phyloP scores from a whole-genome alignment of 2,888 invertebrate species.

The Gandaritis pyraliata region DNA sequence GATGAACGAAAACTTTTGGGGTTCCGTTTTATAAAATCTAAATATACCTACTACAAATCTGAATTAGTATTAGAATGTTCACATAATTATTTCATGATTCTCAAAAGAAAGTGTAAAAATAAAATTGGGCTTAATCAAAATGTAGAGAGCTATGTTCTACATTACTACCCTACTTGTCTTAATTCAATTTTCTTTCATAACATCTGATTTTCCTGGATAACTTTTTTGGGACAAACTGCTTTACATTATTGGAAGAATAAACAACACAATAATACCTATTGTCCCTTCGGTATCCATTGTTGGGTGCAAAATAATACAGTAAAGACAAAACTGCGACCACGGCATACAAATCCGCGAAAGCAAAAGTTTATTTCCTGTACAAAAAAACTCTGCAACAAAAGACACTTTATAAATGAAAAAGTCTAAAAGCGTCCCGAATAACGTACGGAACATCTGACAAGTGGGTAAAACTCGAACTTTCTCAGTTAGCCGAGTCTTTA shows the following conservation, averaged over 20 bases:
- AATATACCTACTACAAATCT: not conserved
- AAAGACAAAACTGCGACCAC: constrained; percentile 23
- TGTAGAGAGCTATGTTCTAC: too few relatives aligned
- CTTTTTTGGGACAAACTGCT: not conserved
- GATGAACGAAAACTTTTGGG: constrained; percentile 3
- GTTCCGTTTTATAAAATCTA: constrained; percentile 4
- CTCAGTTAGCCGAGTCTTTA: constrained; percentile 37
- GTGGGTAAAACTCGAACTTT: constrained; percentile 35
- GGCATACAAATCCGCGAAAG: constrained; percentile 20
- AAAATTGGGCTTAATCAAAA: too few relatives aligned
- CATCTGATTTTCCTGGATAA: not conserved
- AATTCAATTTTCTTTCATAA: not conserved
- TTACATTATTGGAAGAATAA: constrained; percentile 4
- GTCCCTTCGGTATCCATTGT: constrained; percentile 5
- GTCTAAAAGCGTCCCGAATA: constrained; percentile 33
- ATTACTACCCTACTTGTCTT: not conserved
- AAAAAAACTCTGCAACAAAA: constrained; percentile 32
- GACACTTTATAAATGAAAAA: constrained; percentile 37
- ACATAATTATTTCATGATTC: too few relatives aligned
- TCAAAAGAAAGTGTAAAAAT: too few relatives aligned
- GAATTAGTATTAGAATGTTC: not conserved
- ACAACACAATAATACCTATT: constrained; percentile 1
- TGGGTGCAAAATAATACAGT: constrained; percentile 19
- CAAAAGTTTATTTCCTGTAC: constrained; percentile 27
- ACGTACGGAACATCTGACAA: constrained; percentile 36